Evolutionary conservation across 2,797 vertebrate genomes (phyloP), one percentile per base, ranked within the genome.

Genomic region (Meda fulgida): DNA sequence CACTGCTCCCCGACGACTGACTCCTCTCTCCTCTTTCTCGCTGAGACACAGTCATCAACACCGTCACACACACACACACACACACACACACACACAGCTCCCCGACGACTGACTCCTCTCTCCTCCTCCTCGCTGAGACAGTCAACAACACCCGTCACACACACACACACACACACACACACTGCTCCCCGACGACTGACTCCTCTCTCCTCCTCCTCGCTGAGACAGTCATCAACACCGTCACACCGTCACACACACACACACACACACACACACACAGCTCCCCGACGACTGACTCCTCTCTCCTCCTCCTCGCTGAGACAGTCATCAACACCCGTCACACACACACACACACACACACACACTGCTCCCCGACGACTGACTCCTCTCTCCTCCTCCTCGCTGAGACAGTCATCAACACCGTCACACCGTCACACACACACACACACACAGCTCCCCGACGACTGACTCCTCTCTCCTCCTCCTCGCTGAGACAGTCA

Each of bases 241-340:
- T n/a, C 3, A 34, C 26, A 51, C 11, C n/a, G n/a, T n/a, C n/a
- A 73, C 46, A 34, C 8, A 26, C 36, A 7, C 36, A 6, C 36
- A 55, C 38, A 31, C 71, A 1, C 43, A 9, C 26, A 19, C 43
- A 48, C 69, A 71, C 70, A 48, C 51, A 7, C 1, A n/a, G 29
- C 29, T 1, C 13, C 0, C 4, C 11, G 0, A 0, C 11, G 5
- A 0, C 46, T 0, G 13, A 2, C 7, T 48, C 18, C 21, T 11
- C 77, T 21, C 26, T 43, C 8, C 8, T 79, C 5, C 18, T 66
- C 23, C 77, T 26, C n/a, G 0, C 77, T 79, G 77, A 65, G 38
- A 48, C 46, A n/a, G 34, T 40, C 38, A 40, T 40, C 38, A 63
- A 63, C 55, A 78, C 36, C 34, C n/a, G n/a, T n/a, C 3, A 34